These are phyloP conservation scores for Cyclopterus lumpus DNA, from an alignment of 2,797 vertebrate genomes.

Conservation along the genomic window DNA sequence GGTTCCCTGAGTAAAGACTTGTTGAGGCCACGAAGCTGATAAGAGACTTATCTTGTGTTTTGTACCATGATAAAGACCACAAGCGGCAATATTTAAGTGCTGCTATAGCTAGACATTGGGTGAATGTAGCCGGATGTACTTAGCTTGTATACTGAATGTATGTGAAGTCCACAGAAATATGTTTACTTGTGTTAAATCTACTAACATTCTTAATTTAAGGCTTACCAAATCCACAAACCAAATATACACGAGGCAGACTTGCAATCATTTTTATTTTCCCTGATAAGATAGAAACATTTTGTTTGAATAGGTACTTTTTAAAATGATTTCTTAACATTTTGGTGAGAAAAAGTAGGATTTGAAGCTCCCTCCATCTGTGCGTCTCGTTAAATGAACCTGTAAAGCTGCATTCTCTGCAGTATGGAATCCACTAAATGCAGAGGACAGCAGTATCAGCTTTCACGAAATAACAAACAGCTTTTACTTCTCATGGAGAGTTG, in stretches of 20 bases:
- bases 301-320: not conserved
- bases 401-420: not conserved
- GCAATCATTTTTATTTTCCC: not conserved
- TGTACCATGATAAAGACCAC: not conserved
- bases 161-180: not conserved
- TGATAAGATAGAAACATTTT: not conserved
- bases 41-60: constrained; percentile 4
- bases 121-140: not conserved
- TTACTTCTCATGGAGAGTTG: constrained; percentile 1
- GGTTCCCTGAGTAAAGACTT: not conserved
- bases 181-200: not conserved
- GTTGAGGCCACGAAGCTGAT: constrained; percentile 3
- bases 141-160: not conserved
- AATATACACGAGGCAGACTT: not conserved
- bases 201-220: not conserved
- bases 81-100: not conserved
- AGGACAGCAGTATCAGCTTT: constrained; percentile 16
- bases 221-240: not conserved
- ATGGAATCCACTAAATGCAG: constrained; percentile 3
- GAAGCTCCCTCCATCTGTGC: not conserved
- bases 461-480: not conserved
- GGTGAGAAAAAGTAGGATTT: not conserved
- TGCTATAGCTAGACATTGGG: not conserved
- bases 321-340: not conserved
- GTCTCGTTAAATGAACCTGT: not conserved